Evolutionary conservation across 1,140 invertebrate genomes (phyloP).

Genomic region (Zaprionus davidi): DNA sequence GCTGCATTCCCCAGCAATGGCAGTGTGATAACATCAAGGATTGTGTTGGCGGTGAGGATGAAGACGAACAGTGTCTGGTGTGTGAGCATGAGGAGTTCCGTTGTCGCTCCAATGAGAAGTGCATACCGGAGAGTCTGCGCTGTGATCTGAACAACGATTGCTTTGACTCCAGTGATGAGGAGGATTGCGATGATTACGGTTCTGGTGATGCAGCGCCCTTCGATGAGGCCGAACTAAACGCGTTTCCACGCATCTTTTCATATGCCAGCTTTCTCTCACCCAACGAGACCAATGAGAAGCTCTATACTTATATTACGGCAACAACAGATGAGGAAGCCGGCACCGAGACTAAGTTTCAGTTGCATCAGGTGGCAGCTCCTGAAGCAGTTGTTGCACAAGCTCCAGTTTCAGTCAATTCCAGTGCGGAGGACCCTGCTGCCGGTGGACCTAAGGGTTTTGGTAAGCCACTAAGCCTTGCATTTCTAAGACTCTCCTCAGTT

Average conservation of each 20-base stretch:
- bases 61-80: constrained; percentile 86
- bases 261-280: constrained; percentile 77
- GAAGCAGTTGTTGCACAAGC: neutral
- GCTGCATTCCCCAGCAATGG: constrained; percentile 87
- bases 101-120: constrained; percentile 86
- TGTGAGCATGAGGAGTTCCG: constrained; percentile 86
- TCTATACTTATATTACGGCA: constrained; percentile 77
- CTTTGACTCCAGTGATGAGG: constrained; percentile 91
- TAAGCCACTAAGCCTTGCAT: constrained; percentile 25
- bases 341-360: constrained; percentile 70
- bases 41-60: constrained; percentile 88
- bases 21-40: constrained; percentile 88
- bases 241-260: constrained; percentile 73
- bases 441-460: constrained; percentile 73
- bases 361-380: constrained; percentile 66
- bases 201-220: constrained; percentile 59
- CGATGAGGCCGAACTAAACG: constrained; percentile 70
- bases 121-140: constrained; percentile 89
- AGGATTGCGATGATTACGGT: constrained; percentile 84
- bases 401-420: constrained; percentile 31
- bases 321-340: constrained; percentile 73
- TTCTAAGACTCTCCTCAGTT: neutral
- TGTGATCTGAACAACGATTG: constrained; percentile 94
- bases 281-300: constrained; percentile 76
- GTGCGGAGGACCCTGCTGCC: constrained; percentile 53